Percentiles rank a stretch among this genome's conserved stretches.
These are phyloP conservation scores for Platycheirus rosarum DNA, from an alignment of 2,888 invertebrate species.

Conservation along the genomic window DNA sequence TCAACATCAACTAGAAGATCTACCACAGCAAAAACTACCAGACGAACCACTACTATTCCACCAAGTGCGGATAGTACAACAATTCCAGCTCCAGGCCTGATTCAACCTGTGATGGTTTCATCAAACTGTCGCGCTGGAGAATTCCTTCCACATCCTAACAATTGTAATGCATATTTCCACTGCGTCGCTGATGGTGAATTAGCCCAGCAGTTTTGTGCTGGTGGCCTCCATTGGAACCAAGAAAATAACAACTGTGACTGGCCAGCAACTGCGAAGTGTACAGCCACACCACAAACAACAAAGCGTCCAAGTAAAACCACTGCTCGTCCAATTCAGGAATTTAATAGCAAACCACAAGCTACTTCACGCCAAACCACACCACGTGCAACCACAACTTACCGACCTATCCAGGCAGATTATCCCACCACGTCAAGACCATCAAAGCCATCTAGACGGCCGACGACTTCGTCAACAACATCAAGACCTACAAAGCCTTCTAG, in stretches of 20 bases:
- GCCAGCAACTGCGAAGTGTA: constrained; percentile 90
- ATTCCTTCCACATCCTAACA: constrained; percentile 85
- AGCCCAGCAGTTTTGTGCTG: constrained; percentile 89
- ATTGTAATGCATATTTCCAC: constrained; percentile 90
- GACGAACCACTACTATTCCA: constrained; percentile 77
- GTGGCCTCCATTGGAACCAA: constrained; percentile 91
- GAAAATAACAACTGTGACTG: constrained; percentile 89
- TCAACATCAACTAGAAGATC: constrained; percentile 76
- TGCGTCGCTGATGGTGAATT: constrained; percentile 88
- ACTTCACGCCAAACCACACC: constrained; percentile 77
- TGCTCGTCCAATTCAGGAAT: constrained; percentile 75
- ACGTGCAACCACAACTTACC: constrained; percentile 78
- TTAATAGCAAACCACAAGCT: constrained; percentile 76
- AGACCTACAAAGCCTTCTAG: constrained; percentile 79
- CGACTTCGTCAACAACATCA: constrained; percentile 49
- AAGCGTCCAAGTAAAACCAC: constrained; percentile 80
- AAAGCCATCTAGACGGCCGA: constrained; percentile 18
- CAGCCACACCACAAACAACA: constrained; percentile 74
- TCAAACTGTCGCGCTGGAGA: constrained; percentile 83
- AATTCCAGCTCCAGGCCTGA: constrained; percentile 82
- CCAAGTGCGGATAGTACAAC: constrained; percentile 78
- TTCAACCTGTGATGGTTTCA: constrained; percentile 81
- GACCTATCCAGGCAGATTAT: constrained; percentile 31
- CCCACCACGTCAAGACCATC: constrained; percentile 76
- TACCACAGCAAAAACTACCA: constrained; percentile 49